Percentiles rank a stretch among this genome's conserved stretches.
These are phyloP conservation scores for Hanleya hanleyi DNA, from an alignment of 2,888 invertebrate genomes.

Conservation along the genomic window DNA sequence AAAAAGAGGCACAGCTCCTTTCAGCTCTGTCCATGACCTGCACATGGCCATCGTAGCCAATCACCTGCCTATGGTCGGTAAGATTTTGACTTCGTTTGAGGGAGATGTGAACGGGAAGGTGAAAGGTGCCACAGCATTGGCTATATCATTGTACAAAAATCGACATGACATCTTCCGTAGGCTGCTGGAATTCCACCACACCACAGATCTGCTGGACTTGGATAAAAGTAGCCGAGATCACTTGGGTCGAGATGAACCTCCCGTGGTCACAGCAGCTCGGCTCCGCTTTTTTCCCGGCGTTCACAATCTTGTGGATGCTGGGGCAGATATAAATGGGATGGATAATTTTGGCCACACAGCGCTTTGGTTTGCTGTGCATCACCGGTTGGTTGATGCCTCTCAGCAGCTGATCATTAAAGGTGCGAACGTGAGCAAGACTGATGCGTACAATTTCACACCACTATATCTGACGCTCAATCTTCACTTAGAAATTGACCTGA, in stretches of 20 bases:
- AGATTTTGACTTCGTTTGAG: neutral
- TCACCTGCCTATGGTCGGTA: neutral
- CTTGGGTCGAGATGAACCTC: slow-evolving; percentile 69
- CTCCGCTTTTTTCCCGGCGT: slow-evolving; percentile 69
- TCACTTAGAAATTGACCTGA: slow-evolving; percentile 32
- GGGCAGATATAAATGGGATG: slow-evolving; percentile 66
- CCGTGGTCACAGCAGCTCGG: slow-evolving; percentile 71
- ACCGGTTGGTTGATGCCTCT: slow-evolving; percentile 60
- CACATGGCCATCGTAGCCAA: slow-evolving; percentile 9
- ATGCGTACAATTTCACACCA: slow-evolving; percentile 67
- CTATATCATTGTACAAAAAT: slow-evolving; percentile 68
- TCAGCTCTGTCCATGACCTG: slow-evolving; percentile 6
- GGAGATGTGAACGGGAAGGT: slow-evolving; percentile 66
- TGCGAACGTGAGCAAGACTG: slow-evolving; percentile 67
- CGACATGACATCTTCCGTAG: slow-evolving; percentile 63
- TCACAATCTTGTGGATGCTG: slow-evolving; percentile 57
- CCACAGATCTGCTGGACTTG: slow-evolving; percentile 58
- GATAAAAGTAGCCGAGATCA: slow-evolving; percentile 70
- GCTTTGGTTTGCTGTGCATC: slow-evolving; percentile 60
- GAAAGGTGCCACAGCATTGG: slow-evolving; percentile 69
- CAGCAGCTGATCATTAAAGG: slow-evolving; percentile 61
- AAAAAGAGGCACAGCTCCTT: neutral
- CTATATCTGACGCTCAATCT: slow-evolving; percentile 46
- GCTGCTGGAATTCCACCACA: slow-evolving; percentile 66
- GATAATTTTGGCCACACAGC: slow-evolving; percentile 65